Percentiles rank a stretch among this genome's conserved stretches.
phyloP scores from a whole-genome alignment of 2,113 vertebrate genomes.

The Sylvia atricapilla region DNA sequence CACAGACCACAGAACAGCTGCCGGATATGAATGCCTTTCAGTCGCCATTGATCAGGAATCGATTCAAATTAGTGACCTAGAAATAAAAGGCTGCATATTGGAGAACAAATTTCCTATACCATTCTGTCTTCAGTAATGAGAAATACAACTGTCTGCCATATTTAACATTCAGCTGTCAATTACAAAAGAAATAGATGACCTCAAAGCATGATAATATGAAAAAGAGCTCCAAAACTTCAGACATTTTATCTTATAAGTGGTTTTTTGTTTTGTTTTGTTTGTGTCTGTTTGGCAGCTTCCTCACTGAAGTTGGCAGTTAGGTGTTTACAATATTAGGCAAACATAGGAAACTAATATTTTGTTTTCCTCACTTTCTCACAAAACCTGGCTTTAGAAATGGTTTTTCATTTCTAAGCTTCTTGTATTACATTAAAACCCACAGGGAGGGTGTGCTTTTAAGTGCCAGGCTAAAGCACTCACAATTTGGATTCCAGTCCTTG shows the following conservation, averaged over 20 bases:
- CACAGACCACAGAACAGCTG: conserved; percentile 50
- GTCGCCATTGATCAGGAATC: conserved; percentile 49
- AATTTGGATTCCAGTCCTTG: not conserved
- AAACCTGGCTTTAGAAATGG: not conserved
- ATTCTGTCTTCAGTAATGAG: not conserved
- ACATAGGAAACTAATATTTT: not conserved
- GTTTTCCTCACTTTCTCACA: not conserved
- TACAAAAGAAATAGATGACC: not conserved
- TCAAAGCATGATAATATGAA: not conserved
- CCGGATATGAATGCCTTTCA: conserved; percentile 50
- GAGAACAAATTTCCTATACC: conserved; percentile 22
- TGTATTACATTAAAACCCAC: not conserved
- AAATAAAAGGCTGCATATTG: conserved; percentile 25
- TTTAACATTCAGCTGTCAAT: not conserved
- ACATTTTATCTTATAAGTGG: not conserved
- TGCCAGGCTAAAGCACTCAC: not conserved
- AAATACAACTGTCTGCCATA: not conserved
- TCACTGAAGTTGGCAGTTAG: not conserved
- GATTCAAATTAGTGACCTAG: conserved; percentile 62
- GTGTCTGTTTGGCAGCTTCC: not conserved
- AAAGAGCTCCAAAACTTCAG: not conserved
- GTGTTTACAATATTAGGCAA: not conserved
- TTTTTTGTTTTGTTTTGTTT: not conserved
- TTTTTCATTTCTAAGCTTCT: not conserved
- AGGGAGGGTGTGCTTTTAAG: not conserved